Evolutionary conservation across 2,113 vertebrate genomes (phyloP).

Genomic region (Sitta europaea): DNA sequence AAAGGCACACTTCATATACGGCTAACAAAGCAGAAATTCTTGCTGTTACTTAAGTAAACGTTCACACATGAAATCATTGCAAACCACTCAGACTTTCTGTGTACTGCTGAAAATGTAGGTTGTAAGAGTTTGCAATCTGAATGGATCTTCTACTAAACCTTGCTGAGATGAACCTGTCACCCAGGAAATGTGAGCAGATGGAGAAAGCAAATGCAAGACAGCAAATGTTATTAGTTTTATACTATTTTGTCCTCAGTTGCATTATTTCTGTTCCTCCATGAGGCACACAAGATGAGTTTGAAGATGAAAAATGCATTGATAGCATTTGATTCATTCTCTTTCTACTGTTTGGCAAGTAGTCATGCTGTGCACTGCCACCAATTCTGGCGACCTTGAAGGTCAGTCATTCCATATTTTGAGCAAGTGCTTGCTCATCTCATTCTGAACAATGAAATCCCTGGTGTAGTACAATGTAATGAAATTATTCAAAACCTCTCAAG

Average conservation of each 20-base stretch:
- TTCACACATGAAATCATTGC: not conserved
- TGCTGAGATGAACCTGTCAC: not conserved
- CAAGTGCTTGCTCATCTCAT: not conserved
- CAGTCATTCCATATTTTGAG: not conserved
- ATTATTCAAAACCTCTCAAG: not conserved
- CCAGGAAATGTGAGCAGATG: not conserved
- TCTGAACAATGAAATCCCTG: not conserved
- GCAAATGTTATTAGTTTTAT: not conserved
- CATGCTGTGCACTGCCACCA: not conserved
- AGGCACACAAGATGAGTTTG: not conserved
- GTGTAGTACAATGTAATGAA: not conserved
- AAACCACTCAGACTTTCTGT: not conserved
- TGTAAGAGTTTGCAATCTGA: not conserved
- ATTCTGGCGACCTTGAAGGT: not conserved
- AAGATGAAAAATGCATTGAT: not conserved
- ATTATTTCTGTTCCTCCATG: not conserved
- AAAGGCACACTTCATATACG: not conserved
- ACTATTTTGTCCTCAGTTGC: not conserved
- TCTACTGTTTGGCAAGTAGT: not conserved
- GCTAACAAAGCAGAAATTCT: not conserved
- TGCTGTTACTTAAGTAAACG: not conserved
- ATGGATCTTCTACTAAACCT: not conserved
- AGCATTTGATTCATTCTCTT: not conserved
- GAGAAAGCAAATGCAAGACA: not conserved
- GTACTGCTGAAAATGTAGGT: not conserved